Base-by-base conservation (phyloP, 2,113 vertebrate genomes). In the Trochalopteron elliotii region DNA sequence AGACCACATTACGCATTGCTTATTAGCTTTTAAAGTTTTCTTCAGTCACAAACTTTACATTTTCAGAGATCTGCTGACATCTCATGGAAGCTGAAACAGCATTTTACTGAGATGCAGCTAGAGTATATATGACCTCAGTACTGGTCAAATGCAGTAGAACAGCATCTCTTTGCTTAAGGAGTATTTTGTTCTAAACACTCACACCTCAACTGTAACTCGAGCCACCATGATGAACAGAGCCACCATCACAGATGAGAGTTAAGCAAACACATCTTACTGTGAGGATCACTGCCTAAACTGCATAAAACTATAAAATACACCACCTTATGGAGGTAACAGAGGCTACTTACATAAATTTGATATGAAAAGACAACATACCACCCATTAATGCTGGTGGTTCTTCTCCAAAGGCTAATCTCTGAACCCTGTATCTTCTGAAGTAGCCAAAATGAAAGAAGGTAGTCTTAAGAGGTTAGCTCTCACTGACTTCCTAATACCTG, bases 1-100 rank as follows among this genome's bases (percentile, higher is more conserved):
- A 49, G 11, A 67, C 7, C 0, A 1, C 20, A 24, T 35, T 35
- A 30, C 27, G 15, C 28, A 70, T 50, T 2, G 9, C 12, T 30
- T 19, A 59, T 37, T 55, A 72, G 25, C 21, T 77, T 87, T 69
- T 64, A 50, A 44, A 15, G 47, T n/a, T 83, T 86, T 79, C 57
- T 57, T 71, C 77, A 40, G 33, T 60, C 64, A 72, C 59, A 60
- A 64, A 76, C 23, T 59, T 45, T 12, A 20, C 10, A 40, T 71
- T 89, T 77, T 68, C 59, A 81, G 63, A 72, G 13, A 83, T 59
- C 33, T 72, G 63, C 53, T 67, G 49, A 72, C 49, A 72, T 42
- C 68, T 77, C 49, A 77, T 22, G 20, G 57, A 95, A 89, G 22
- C 4, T 68, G 14, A 49, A 87, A 69, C 5, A 15, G 27, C 23